Evolutionary conservation across 2,888 invertebrate species (phyloP).

Genomic region (Helicoverpa assulta): DNA sequence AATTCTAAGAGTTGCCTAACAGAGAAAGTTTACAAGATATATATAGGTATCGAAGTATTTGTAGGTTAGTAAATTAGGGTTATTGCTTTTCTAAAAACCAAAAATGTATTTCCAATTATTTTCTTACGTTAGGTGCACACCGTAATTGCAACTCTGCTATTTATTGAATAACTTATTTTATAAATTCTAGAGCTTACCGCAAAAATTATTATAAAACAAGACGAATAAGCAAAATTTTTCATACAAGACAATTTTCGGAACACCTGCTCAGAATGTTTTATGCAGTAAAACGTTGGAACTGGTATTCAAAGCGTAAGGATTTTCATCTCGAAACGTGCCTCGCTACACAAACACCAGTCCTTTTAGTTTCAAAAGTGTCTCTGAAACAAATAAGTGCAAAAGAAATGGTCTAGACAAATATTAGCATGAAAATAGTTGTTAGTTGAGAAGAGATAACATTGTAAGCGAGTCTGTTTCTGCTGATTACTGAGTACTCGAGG

Average conservation of each 20-base stretch:
- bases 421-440: conserved; percentile 61
- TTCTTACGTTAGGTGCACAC: not conserved
- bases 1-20: conserved; percentile 75
- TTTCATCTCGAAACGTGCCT: conserved; percentile 50
- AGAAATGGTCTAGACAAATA: conserved; percentile 66
- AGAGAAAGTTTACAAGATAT: conserved; percentile 54
- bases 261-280: conserved; percentile 57
- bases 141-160: not conserved
- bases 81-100: not conserved
- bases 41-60: conserved; percentile 33
- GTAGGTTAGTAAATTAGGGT: conserved; percentile 18
- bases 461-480: conserved; percentile 67
- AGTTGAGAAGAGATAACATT: conserved; percentile 59
- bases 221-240: conserved; percentile 43
- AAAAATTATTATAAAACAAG: conserved; percentile 27
- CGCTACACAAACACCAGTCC: conserved; percentile 44
- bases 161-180: conserved; percentile 14
- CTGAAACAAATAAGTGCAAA: conserved; percentile 54
- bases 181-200: conserved; percentile 21
- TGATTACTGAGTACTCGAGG: conserved; percentile 73
- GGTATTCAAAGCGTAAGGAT: conserved; percentile 55
- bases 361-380: conserved; percentile 50
- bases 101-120: not conserved
- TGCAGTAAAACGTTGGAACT: conserved; percentile 53
- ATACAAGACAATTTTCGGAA: conserved; percentile 48